A percentile compares a stretch with the other conserved stretches of the same genome.
These are phyloP conservation scores for Ischnura elegans DNA, from an alignment of 2,888 invertebrate genomes.

Conservation along the genomic window DNA sequence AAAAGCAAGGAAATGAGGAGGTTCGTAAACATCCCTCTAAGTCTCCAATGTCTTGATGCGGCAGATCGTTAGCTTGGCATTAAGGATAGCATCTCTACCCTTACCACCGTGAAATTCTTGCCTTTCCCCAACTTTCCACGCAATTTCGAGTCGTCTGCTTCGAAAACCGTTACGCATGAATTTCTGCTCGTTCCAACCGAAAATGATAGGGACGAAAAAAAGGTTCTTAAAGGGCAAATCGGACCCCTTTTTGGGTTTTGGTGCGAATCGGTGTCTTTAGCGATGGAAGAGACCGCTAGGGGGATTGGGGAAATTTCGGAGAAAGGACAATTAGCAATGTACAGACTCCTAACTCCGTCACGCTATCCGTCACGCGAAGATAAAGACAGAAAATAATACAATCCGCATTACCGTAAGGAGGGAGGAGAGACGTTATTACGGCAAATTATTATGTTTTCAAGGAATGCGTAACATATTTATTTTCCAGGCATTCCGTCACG, in stretches of 20 bases:
- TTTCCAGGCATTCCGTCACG: constrained; percentile 40
- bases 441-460: constrained; percentile 12
- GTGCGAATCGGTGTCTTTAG: background rate
- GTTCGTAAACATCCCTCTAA: background rate
- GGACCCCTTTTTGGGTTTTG: background rate
- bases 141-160: background rate
- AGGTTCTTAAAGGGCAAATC: background rate
- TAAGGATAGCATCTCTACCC: background rate
- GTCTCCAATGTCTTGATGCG: background rate
- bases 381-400: no score
- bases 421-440: background rate
- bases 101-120: background rate
- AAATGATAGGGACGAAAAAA: background rate
- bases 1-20: background rate
- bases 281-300: background rate
- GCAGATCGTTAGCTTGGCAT: background rate
- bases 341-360: constrained; percentile 19
- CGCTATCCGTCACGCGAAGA: background rate
- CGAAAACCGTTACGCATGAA: background rate
- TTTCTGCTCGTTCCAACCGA: background rate
- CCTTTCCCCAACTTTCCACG: background rate
- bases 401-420: background rate
- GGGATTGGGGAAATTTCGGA: background rate
- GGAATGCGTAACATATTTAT: background rate
- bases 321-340: constrained; percentile 25